Conservation (phyloP, 2,113 vertebrate genomes). For the Podarcis muralis region DNA sequence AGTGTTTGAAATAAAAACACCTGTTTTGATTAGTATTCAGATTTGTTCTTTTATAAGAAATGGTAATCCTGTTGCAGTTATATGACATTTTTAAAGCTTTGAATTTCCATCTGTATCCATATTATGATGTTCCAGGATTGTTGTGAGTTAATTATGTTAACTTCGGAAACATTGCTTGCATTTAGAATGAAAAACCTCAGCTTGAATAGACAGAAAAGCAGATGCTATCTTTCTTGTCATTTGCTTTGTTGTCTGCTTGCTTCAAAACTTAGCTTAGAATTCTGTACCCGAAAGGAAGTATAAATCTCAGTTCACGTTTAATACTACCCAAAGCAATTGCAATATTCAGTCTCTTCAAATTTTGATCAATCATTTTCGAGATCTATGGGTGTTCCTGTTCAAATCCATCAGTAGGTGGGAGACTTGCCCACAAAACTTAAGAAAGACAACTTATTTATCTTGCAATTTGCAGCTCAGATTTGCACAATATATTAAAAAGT, state of each 20-base stretch:
- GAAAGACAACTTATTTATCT: conserved; percentile 64
- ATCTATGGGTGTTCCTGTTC: conserved; percentile 8
- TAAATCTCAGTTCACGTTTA: conserved; percentile 80
- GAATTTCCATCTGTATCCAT: conserved; percentile 83
- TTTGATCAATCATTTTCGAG: conserved; percentile 16
- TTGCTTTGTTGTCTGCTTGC: conserved; percentile 76
- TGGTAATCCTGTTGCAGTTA: conserved; percentile 77
- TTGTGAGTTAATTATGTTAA: conserved; percentile 85
- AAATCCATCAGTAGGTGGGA: conserved; percentile 30
- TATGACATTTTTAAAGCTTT: conserved; percentile 81
- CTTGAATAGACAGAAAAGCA: conserved; percentile 81
- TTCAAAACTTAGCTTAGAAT: conserved; percentile 78
- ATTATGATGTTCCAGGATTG: conserved; percentile 80
- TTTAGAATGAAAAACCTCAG: conserved; percentile 85
- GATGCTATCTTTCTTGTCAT: conserved; percentile 84
- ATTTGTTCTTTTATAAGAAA: conserved; percentile 71
- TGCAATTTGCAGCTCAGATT: conserved; percentile 5
- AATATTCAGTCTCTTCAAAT: conserved; percentile 62
- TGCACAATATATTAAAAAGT: conserved; percentile 43
- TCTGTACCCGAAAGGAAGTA: conserved; percentile 73
- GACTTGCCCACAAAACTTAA: conserved; percentile 38
- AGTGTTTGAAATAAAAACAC: conserved; percentile 78
- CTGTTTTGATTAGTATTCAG: conserved; percentile 82
- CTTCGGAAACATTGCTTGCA: conserved; percentile 80
- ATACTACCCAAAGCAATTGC: conserved; percentile 69